Conservation (phyloP, 2,113 vertebrate species). For the Scatophagus argus region DNA sequence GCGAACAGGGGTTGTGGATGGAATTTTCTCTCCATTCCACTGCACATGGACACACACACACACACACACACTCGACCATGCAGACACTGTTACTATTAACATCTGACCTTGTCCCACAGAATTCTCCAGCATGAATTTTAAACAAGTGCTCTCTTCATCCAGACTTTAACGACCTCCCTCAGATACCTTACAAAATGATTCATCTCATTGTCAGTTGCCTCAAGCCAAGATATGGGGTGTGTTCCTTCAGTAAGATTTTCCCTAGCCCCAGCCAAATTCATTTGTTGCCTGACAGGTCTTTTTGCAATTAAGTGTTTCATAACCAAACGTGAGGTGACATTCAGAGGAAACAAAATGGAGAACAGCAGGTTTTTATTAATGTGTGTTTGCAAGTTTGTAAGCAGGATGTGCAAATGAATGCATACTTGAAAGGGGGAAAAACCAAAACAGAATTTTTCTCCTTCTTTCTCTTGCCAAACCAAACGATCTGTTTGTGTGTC, state of each 20-base stretch:
- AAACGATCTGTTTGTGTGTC: neutral
- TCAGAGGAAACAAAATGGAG: conserved; percentile 12
- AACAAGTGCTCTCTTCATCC: conserved; percentile 31
- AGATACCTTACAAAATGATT: conserved; percentile 54
- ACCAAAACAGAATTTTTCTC: neutral
- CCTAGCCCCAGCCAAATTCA: conserved; percentile 43
- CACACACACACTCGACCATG: conserved; percentile 17
- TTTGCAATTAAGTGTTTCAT: conserved; percentile 22
- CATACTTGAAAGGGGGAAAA: neutral
- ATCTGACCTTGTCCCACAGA: conserved; percentile 55
- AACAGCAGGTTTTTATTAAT: neutral
- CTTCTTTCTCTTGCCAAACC: conserved; percentile 14
- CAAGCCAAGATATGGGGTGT: conserved; percentile 35
- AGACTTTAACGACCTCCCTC: conserved; percentile 29
- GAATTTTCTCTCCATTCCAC: conserved; percentile 40
- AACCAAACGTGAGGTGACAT: neutral
- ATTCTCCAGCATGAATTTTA: conserved; percentile 59
- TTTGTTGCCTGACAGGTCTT: conserved; percentile 16
- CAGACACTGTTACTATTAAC: conserved; percentile 46
- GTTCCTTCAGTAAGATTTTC: conserved; percentile 47
- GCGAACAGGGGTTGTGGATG: conserved; percentile 30
- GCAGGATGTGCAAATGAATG: neutral
- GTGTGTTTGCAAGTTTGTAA: neutral
- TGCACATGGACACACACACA: neutral
- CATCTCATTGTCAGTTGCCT: conserved; percentile 55